A percentile compares a stretch with the other conserved stretches of the same genome.
Conservation (phyloP, 1,140 invertebrate species). For the Polyergus mexicanus region DNA sequence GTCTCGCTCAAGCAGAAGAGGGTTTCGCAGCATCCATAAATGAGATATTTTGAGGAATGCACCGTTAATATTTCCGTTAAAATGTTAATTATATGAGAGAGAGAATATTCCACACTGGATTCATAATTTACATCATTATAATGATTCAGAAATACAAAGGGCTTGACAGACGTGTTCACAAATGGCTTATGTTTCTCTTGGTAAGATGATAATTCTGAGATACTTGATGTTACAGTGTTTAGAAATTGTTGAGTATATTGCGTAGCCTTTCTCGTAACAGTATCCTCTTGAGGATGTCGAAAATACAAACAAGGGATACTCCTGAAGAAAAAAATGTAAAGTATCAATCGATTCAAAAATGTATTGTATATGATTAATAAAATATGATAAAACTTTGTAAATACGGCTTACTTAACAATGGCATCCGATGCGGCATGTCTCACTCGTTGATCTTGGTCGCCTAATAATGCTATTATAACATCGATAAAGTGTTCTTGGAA, state of each 20-base stretch:
- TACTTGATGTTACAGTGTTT: conserved; percentile 75
- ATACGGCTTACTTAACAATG: conserved; percentile 89
- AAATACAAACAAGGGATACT: conserved; percentile 86
- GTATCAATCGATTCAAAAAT: not conserved
- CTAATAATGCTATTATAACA: conserved; percentile 89
- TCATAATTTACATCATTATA: conserved; percentile 30
- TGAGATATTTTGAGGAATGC: conserved; percentile 81
- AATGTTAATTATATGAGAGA: conserved; percentile 69
- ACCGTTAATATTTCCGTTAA: conserved; percentile 80
- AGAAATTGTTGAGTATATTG: conserved; percentile 82
- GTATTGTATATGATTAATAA: conserved; percentile 1
- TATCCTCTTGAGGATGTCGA: conserved; percentile 83
- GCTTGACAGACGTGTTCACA: conserved; percentile 77
- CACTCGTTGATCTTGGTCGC: conserved; percentile 93
- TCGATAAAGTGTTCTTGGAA: conserved; percentile 90
- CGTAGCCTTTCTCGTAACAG: conserved; percentile 84
- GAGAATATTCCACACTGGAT: conserved; percentile 63
- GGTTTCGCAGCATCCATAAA: conserved; percentile 87
- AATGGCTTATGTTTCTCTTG: conserved; percentile 78
- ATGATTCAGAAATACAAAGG: conserved; percentile 71
- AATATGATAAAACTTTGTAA: not conserved
- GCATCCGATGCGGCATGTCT: conserved; percentile 90
- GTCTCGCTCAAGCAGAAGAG: conserved; percentile 85
- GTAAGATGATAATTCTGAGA: conserved; percentile 54
- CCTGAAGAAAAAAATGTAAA: conserved; percentile 79